A percentile compares a stretch with the other conserved stretches of the same genome.
Evolutionary conservation across 2,113 vertebrate species (phyloP).

Genomic region (Ramphastos sulfuratus): DNA sequence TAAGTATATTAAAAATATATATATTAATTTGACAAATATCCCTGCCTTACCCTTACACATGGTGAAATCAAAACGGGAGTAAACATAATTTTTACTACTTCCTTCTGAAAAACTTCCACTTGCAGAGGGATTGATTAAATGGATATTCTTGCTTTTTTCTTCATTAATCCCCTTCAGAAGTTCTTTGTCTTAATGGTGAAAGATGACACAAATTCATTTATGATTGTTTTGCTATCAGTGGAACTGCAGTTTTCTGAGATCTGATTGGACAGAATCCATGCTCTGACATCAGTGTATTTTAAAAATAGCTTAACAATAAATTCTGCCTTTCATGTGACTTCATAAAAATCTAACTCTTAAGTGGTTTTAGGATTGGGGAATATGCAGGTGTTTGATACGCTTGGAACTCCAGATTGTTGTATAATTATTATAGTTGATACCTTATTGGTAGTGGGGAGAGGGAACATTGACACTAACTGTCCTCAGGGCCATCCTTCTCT

Average conservation of each 20-base stretch:
- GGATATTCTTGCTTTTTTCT: neutral
- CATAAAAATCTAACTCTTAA: neutral
- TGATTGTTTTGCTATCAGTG: neutral
- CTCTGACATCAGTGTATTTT: neutral
- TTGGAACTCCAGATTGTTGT: neutral
- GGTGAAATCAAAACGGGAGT: neutral
- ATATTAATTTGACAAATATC: too few species aligned
- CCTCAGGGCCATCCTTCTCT: neutral
- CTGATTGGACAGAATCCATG: neutral
- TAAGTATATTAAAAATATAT: too few species aligned
- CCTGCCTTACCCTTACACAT: too few species aligned
- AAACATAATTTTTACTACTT: neutral
- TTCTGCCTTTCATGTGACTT: neutral
- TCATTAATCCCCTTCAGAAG: neutral
- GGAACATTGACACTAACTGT: neutral
- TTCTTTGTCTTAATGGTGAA: neutral
- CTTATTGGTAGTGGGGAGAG: neutral
- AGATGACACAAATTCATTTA: neutral
- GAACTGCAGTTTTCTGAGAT: neutral
- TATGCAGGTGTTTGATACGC: neutral
- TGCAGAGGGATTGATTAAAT: neutral
- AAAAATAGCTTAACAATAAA: neutral
- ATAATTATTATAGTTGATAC: rapidly evolving
- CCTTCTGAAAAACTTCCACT: neutral
- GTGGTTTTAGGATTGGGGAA: neutral